Evolutionary conservation across 2,113 vertebrate genomes (phyloP).

Genomic region (Ophiodon elongatus): DNA sequence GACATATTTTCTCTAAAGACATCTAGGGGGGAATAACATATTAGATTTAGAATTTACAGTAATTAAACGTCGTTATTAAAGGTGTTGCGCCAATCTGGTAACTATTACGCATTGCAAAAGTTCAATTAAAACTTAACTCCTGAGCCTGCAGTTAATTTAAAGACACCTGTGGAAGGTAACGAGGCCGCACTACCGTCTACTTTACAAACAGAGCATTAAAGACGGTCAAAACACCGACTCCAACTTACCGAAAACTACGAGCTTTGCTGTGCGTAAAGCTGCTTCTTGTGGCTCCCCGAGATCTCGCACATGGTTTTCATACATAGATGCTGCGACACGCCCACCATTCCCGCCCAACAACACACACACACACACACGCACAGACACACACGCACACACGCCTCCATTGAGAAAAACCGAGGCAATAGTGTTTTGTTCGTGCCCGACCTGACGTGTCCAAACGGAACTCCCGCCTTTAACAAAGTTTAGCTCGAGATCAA

Average conservation of each 20-base stretch:
- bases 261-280: slow-evolving; percentile 25
- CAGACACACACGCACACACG: slow-evolving; percentile 1
- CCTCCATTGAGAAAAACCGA: slow-evolving; percentile 23
- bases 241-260: slow-evolving; percentile 39
- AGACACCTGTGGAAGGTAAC: neutral
- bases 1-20: neutral
- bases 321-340: slow-evolving; percentile 80
- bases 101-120: neutral
- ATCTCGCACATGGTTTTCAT: slow-evolving; percentile 77
- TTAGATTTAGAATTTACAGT: neutral
- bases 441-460: slow-evolving; percentile 18
- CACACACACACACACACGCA: slow-evolving; percentile 2
- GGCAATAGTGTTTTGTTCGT: slow-evolving; percentile 7
- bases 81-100: neutral
- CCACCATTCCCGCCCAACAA: slow-evolving; percentile 63
- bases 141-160: neutral
- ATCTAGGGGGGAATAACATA: neutral
- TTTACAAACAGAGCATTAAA: neutral
- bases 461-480: slow-evolving; percentile 7
- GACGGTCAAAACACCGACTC: neutral
- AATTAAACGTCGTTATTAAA: neutral
- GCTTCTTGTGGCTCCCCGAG: slow-evolving; percentile 34
- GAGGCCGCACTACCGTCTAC: neutral
- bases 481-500: slow-evolving; percentile 27
- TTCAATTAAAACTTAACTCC: neutral